Evolutionary conservation across 2,888 invertebrate genomes (phyloP).

Genomic region (Polyommatus icarus): DNA sequence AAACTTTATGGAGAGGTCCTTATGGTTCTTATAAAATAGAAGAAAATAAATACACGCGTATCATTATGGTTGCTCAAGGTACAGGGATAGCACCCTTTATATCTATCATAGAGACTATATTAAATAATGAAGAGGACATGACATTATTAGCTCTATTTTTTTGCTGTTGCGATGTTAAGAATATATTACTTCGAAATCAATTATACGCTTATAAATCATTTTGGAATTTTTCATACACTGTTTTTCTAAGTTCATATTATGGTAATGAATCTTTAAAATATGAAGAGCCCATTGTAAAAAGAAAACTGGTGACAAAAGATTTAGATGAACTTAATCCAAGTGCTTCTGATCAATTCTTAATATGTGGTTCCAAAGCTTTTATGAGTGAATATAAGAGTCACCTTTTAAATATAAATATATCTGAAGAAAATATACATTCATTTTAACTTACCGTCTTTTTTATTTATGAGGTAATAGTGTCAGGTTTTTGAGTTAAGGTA

Average conservation of each 20-base stretch:
- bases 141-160: slow-evolving; percentile 82
- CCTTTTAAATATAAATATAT: slow-evolving; percentile 50
- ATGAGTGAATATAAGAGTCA: slow-evolving; percentile 67
- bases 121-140: slow-evolving; percentile 84
- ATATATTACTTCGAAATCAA: slow-evolving; percentile 82
- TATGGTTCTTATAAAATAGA: slow-evolving; percentile 81
- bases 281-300: slow-evolving; percentile 70
- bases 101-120: slow-evolving; percentile 81
- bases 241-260: slow-evolving; percentile 74
- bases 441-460: slow-evolving; percentile 51
- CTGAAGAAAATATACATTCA: slow-evolving; percentile 54
- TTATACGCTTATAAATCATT: slow-evolving; percentile 79
- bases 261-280: slow-evolving; percentile 58
- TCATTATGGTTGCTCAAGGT: slow-evolving; percentile 83
- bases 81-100: slow-evolving; percentile 88
- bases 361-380: slow-evolving; percentile 83
- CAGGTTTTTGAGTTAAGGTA: too few relatives aligned
- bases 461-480: neutral
- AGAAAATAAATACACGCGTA: slow-evolving; percentile 63
- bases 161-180: slow-evolving; percentile 79
- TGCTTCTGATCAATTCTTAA: slow-evolving; percentile 67
- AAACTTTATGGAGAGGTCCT: slow-evolving; percentile 86
- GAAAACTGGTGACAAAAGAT: slow-evolving; percentile 58
- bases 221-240: slow-evolving; percentile 88
- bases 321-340: slow-evolving; percentile 58